Percentiles rank a stretch among this genome's conserved stretches.
Conservation (phyloP, 1,140 invertebrate species). For the Stenopsyche tienmushanensis region DNA sequence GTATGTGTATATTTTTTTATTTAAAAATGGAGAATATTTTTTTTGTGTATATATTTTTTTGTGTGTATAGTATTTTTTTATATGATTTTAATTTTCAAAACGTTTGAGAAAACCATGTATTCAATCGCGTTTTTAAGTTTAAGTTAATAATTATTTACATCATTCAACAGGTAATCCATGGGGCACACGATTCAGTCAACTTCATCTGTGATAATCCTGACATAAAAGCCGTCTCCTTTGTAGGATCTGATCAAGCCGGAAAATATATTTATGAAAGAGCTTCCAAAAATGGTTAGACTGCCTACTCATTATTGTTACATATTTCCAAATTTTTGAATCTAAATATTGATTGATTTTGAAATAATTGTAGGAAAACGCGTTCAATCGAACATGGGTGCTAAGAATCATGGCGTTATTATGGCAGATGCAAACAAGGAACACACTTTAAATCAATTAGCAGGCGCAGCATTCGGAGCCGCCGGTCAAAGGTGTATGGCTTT, state of each 20-base stretch:
- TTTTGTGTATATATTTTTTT: not conserved
- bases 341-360: not conserved
- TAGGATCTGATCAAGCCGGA: constrained; percentile 94
- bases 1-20: not conserved
- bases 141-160: constrained; percentile 13
- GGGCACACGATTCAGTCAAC: constrained; percentile 89
- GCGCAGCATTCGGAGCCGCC: constrained; percentile 94
- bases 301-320: not conserved
- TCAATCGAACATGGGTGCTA: constrained; percentile 98
- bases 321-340: not conserved
- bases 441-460: constrained; percentile 89
- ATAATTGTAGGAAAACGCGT: constrained; percentile 84
- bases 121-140: not conserved
- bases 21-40: constrained; percentile 3
- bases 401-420: constrained; percentile 97
- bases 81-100: too few species aligned
- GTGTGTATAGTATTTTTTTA: constrained; percentile 5
- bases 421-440: constrained; percentile 98
- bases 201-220: constrained; percentile 97
- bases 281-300: constrained; percentile 62
- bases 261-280: constrained; percentile 95
- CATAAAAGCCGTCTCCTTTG: constrained; percentile 97
- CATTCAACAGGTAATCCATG: constrained; percentile 79
- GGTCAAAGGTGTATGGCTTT: constrained; percentile 98
- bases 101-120: too few species aligned